These are phyloP conservation scores for Vidua chalybeata DNA, from an alignment of 2,113 vertebrate species.

Conservation along the genomic window DNA sequence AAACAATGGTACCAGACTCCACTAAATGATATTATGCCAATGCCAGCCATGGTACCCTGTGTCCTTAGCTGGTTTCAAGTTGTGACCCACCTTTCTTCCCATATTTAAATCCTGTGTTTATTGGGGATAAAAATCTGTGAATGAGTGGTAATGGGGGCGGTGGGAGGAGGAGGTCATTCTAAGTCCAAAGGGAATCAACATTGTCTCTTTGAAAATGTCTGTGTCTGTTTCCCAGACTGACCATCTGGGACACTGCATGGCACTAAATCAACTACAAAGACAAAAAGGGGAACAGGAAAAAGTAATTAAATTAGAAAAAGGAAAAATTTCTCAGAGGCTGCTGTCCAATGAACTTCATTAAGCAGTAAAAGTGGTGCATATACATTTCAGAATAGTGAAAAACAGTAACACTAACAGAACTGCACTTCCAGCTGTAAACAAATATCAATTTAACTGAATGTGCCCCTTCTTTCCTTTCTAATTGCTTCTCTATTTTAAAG, in stretches of 20 bases:
- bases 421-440: not conserved
- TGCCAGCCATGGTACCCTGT: slow-evolving; percentile 19
- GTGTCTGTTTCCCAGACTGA: slow-evolving; percentile 65
- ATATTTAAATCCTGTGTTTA: slow-evolving; percentile 48
- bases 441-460: not conserved
- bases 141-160: not conserved
- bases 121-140: slow-evolving; percentile 65
- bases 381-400: not conserved
- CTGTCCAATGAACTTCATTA: not conserved
- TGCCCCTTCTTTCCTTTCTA: not conserved
- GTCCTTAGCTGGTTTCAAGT: slow-evolving; percentile 52
- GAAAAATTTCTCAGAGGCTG: slow-evolving; percentile 1
- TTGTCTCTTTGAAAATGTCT: slow-evolving; percentile 65
- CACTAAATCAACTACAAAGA: slow-evolving; percentile 60
- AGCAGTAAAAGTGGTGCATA: not conserved
- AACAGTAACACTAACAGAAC: not conserved
- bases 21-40: slow-evolving; percentile 35
- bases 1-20: slow-evolving; percentile 55
- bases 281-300: slow-evolving; percentile 2
- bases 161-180: slow-evolving; percentile 62
- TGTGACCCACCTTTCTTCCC: slow-evolving; percentile 50
- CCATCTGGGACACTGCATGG: slow-evolving; percentile 61
- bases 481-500: not conserved
- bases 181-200: slow-evolving; percentile 64
- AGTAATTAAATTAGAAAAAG: slow-evolving; percentile 31